Evolutionary conservation across 1,140 invertebrate genomes (phyloP).

Genomic region (Ridgeia piscesae): DNA sequence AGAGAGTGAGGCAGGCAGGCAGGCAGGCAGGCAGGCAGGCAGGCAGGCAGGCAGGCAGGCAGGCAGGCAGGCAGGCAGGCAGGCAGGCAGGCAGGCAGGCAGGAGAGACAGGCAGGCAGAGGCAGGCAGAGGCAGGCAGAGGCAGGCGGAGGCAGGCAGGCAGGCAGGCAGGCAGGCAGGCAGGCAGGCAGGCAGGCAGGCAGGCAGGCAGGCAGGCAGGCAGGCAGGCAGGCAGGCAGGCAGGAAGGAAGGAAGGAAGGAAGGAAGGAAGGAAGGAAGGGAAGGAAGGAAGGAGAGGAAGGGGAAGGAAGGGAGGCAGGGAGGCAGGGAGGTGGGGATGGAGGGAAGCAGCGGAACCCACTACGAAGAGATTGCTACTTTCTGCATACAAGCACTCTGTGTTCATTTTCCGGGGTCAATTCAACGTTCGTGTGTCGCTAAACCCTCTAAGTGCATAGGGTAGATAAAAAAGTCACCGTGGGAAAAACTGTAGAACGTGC

Average conservation of each 20-base stretch:
- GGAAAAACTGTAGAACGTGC: neutral
- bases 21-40: conserved; percentile 13
- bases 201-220: neutral
- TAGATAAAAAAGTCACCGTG: neutral
- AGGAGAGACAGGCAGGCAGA: too few relatives aligned
- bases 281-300: too few relatives aligned
- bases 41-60: conserved; percentile 16
- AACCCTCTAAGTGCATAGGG: neutral
- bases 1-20: conserved; percentile 7
- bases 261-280: too few relatives aligned
- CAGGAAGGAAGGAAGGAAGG: too few relatives aligned
- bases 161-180: too few relatives aligned
- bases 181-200: too few relatives aligned
- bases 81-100: too few relatives aligned
- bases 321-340: neutral
- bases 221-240: neutral
- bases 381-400: neutral
- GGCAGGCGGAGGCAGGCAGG: neutral
- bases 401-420: too few relatives aligned
- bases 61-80: neutral
- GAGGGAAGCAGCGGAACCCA: neutral
- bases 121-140: neutral
- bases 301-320: neutral
- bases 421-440: too few relatives aligned
- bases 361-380: neutral